Evolutionary conservation across 2,888 invertebrate genomes (phyloP).

Genomic region (Macaria liturata): DNA sequence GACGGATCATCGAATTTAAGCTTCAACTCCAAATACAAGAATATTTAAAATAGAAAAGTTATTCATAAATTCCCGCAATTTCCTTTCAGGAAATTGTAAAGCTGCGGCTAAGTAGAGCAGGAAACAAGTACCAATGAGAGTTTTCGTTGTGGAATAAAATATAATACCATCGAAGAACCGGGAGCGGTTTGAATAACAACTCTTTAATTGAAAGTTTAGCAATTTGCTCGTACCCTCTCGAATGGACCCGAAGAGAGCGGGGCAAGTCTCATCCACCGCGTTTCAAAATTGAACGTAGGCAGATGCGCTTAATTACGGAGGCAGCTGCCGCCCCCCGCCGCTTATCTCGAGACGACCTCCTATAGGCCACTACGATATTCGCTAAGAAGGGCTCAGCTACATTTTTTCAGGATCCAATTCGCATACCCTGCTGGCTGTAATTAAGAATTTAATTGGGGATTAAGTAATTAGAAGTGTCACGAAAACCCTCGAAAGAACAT

Average conservation of each 20-base stretch:
- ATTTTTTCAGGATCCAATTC: constrained; percentile 62
- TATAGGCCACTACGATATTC: constrained; percentile 61
- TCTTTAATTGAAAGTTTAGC: constrained; percentile 84
- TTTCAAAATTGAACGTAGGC: constrained; percentile 83
- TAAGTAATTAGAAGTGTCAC: constrained; percentile 56
- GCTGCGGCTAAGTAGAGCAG: constrained; percentile 61
- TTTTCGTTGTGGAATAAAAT: constrained; percentile 75
- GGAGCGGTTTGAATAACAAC: constrained; percentile 81
- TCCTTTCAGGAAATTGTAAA: constrained; percentile 60
- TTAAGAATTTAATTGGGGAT: constrained; percentile 59
- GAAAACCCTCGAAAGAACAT: constrained; percentile 44
- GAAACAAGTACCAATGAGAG: constrained; percentile 72
- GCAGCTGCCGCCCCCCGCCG: constrained; percentile 72
- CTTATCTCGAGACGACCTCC: constrained; percentile 73
- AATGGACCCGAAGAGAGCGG: constrained; percentile 77
- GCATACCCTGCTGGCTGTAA: constrained; percentile 49
- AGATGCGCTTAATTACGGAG: constrained; percentile 81
- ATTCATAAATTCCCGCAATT: constrained; percentile 60
- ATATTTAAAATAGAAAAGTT: constrained; percentile 54
- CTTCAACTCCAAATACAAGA: constrained; percentile 34
- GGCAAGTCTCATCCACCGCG: constrained; percentile 77
- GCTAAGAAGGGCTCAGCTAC: constrained; percentile 60
- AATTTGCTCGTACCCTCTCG: constrained; percentile 80
- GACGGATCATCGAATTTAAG: constrained; percentile 40
- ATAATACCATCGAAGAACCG: constrained; percentile 72